These are phyloP conservation scores for Drosophila ananassae DNA, from an alignment of 1,140 invertebrate genomes.

Conservation along the genomic window DNA sequence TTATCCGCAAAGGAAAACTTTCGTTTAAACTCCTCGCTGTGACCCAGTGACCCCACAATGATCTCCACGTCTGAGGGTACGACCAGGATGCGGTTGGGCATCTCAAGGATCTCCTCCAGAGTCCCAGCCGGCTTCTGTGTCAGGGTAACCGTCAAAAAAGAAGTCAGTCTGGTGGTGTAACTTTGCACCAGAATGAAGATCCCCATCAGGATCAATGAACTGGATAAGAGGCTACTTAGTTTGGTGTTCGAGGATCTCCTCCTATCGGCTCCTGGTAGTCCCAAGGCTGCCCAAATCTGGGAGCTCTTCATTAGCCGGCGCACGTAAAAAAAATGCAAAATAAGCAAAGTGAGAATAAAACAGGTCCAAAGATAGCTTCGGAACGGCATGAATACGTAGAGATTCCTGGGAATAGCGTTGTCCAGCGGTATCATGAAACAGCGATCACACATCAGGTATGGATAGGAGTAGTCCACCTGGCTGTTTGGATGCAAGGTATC, in stretches of 20 bases:
- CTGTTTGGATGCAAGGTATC: slow-evolving; percentile 37
- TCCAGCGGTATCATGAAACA: slow-evolving; percentile 63
- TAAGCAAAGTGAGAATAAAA: slow-evolving; percentile 4
- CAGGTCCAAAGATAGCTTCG: slow-evolving; percentile 35
- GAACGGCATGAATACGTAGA: slow-evolving; percentile 51
- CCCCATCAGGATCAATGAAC: slow-evolving; percentile 17
- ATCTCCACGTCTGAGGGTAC: slow-evolving; percentile 30
- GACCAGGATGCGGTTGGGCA: slow-evolving; percentile 43
- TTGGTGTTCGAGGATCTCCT: too few relatives aligned
- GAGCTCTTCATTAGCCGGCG: not conserved
- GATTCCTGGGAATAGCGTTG: slow-evolving; percentile 25
- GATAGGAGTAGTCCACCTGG: slow-evolving; percentile 62
- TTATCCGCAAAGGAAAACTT: slow-evolving; percentile 19
- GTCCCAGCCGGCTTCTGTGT: not conserved
- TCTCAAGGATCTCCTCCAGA: slow-evolving; percentile 27
- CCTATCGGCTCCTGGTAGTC: slow-evolving; percentile 38
- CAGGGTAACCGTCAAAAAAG: slow-evolving; percentile 47
- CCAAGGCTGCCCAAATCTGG: slow-evolving; percentile 41
- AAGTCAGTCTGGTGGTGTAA: slow-evolving; percentile 55
- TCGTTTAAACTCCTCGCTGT: slow-evolving; percentile 27
- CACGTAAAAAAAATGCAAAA: slow-evolving; percentile 5
- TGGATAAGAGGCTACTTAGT: not conserved
- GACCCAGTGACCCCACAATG: slow-evolving; percentile 54
- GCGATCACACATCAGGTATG: slow-evolving; percentile 29
- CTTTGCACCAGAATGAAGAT: slow-evolving; percentile 39